Conservation (phyloP, 2,797 vertebrate species). For the Cyprinodon diabolis region DNA sequence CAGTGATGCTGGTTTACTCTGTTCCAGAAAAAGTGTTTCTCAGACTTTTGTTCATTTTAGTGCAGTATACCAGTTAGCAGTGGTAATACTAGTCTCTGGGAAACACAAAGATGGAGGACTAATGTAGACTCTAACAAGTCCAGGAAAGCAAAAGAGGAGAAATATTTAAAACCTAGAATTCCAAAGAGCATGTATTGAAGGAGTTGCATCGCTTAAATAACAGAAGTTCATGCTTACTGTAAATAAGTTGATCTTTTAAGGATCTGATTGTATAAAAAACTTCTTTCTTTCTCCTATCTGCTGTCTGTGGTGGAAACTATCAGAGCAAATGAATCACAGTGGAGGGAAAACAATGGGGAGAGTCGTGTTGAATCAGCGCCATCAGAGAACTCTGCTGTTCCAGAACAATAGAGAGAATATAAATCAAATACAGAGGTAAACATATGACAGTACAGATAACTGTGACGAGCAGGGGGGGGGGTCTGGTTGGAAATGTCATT, state of each 20-base stretch:
- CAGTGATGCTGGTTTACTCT: too few species aligned
- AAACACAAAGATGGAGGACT: background rate
- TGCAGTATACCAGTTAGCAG: too few species aligned
- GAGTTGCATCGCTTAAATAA: background rate
- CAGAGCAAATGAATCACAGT: slow-evolving; percentile 50
- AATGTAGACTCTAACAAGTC: background rate
- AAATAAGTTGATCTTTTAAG: slow-evolving; percentile 19
- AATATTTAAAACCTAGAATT: background rate
- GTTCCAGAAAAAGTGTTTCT: too few species aligned
- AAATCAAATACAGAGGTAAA: slow-evolving; percentile 54
- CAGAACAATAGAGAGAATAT: slow-evolving; percentile 41
- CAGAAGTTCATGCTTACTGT: background rate
- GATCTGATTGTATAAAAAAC: slow-evolving; percentile 36
- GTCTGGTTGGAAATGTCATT: slow-evolving; percentile 28
- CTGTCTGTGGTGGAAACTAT: slow-evolving; percentile 57
- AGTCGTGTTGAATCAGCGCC: slow-evolving; percentile 41
- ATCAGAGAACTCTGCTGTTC: slow-evolving; percentile 20
- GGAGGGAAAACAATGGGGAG: slow-evolving; percentile 24
- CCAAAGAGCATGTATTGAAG: background rate
- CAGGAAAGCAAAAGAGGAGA: too few species aligned
- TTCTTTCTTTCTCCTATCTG: slow-evolving; percentile 31
- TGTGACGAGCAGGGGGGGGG: background rate
- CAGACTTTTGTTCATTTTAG: too few species aligned
- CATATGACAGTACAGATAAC: slow-evolving; percentile 42
- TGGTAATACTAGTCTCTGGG: too few species aligned